Base-by-base conservation (phyloP, 2,113 vertebrate genomes). In the Phalacrocorax aristotelis region DNA sequence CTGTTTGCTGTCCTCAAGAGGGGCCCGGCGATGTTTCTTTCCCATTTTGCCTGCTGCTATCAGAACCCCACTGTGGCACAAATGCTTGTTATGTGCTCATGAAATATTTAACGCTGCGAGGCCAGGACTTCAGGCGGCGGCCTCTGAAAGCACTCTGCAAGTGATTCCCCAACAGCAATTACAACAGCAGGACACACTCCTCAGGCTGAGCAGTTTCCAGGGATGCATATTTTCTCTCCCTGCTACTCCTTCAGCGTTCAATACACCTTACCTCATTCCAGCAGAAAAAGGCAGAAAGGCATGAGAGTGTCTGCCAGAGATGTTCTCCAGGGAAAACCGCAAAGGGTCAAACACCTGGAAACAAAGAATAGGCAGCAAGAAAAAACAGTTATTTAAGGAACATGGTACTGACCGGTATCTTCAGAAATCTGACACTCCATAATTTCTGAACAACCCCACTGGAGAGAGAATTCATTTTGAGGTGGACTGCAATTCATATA, bases 261-360 rank as follows among this genome's bases (percentile, higher is more conserved):
- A 49, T 9, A 44, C 54, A 42, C 46, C 70, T 95, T 95, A 98
- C 97, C 97, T 97, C 9, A 5, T 38, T 86, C 97, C 97, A 90
- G 97, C 98, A 93, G 99, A 98, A 97, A 99, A 99, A 40, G 99
- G 99, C 66, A 99, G 95, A 66, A 98, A 99, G 4, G 99, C 98
- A 4, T 99, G 98, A 52, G 98, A 97, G 2, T 98, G 98, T 82
- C 99, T 97, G 46, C 94, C 97, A 64, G 98, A 96, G 46, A 76
- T 11, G 38, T 99, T 99, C 86, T 99, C 98, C 0, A 98, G 98
- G 27, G 99, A 98, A 97, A 99, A 99, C 32, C 99, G 97, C 36
- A 95, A 93, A 5, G 99, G 99, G 83, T 99, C 98, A 94, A 98
- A 99, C 29, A 98, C 98, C 99, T 99, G 76, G 49, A 83, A 94